Base-by-base conservation (phyloP, 1,140 invertebrate species). In the Andricus grossulariae region DNA sequence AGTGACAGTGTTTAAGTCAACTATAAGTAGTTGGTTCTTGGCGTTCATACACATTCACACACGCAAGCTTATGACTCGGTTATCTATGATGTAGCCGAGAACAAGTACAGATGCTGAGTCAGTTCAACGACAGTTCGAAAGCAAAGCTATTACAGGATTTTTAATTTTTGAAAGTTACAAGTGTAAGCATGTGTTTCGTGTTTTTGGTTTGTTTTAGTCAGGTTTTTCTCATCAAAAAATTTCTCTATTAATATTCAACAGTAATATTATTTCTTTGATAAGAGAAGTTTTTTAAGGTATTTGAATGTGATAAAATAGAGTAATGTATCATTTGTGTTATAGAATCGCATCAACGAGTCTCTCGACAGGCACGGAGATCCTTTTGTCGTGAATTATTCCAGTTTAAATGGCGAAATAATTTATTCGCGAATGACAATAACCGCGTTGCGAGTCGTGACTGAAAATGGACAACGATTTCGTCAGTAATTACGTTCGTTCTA, bases 351-450 rank as follows among this genome's bases (percentile, higher is more conserved):
- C 60, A 66, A 66, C 39, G 13, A 39, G 60, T 32, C 60, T 39
- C 13, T 32, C 60, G 15, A 66, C 25, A 39, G 39, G 32, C 60
- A 66, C 25, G 18, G 8, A n/a, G 25, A 66, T 45, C 25, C 60
- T 66, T 66, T 66, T 66, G 25, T 45, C 25, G 60, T 66, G 32
- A 66, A 32, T 66, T 32, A 66, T 66, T 39, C 25, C 12, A 39
- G 60, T 66, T 66, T 39, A 66, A 66, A 66, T 32, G 39, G 60
- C 25, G 60, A 66, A 66, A 45, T 66, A 66, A 66, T 66, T 66
- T 66, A 66, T 66, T 66, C 60, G 25, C 60, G 7, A 66, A 45
- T 39, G 60, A 66, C 60, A 39, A 66, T 66, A 66, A 66, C 21
- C 60, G 25, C 60, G 16, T 16, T 32, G 25, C 60, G 32, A 66